phyloP scores from a whole-genome alignment of 2,888 invertebrate genomes.

The Neelides folsomi region DNA sequence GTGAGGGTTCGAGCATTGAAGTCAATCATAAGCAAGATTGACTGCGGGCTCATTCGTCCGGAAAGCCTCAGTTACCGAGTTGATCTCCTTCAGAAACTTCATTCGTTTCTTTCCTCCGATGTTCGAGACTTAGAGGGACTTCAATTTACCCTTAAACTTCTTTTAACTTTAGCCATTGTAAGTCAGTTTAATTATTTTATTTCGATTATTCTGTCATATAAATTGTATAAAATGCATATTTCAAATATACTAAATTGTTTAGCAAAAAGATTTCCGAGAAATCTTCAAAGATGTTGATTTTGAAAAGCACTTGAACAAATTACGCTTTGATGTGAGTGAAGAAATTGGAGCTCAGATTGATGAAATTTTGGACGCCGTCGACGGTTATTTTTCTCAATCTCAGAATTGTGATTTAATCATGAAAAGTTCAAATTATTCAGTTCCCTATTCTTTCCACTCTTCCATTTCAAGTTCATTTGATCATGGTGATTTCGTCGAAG shows the following conservation, averaged over 20 bases:
- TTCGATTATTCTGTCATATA: too few species aligned
- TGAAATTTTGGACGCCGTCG: slow-evolving; percentile 10
- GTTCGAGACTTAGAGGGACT: slow-evolving; percentile 13
- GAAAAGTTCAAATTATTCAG: too few species aligned
- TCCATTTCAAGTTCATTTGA: too few species aligned
- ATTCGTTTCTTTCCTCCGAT: neutral
- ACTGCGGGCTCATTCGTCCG: slow-evolving; percentile 19
- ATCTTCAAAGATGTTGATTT: slow-evolving; percentile 15
- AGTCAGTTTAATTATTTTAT: neutral
- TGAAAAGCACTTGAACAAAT: slow-evolving; percentile 16
- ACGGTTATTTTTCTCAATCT: slow-evolving; percentile 5
- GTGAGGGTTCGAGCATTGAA: slow-evolving; percentile 27
- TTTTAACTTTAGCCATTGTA: slow-evolving; percentile 20
- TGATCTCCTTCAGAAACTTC: slow-evolving; percentile 10
- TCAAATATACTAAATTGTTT: too few species aligned
- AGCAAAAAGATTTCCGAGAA: slow-evolving; percentile 24
- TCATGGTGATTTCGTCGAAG: too few species aligned
- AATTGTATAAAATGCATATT: too few species aligned
- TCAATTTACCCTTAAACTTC: slow-evolving; percentile 18
- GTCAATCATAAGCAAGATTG: slow-evolving; percentile 24
- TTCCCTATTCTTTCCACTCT: too few species aligned
- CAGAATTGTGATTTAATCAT: too few species aligned
- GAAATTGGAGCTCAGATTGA: slow-evolving; percentile 17
- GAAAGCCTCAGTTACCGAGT: slow-evolving; percentile 17
- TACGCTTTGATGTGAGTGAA: slow-evolving; percentile 12